Base-by-base conservation (phyloP, 2,888 invertebrate species). In the Eudemis profundana region DNA sequence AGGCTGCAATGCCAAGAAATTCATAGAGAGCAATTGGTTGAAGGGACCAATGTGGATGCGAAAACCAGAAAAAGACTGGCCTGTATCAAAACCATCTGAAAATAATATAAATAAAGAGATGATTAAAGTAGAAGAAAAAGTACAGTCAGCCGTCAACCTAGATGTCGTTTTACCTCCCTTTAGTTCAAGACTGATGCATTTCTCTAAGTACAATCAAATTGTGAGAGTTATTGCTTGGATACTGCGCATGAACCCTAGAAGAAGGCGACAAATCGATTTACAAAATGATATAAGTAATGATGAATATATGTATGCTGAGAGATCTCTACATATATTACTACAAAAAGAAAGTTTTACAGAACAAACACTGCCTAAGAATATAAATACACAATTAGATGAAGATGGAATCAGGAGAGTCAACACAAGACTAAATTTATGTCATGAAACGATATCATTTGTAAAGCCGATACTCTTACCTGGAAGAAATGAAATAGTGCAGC, bases 1-100 rank as follows among this genome's bases (percentile, higher is more conserved):
- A 42, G 66, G 66, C 17, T 61, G 61, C 15, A 21, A 53, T 17
- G 61, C 66, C 1, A 66, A 61, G 38, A 33, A 12, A 0, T 42
- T 61, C 0, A 14, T 61, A 12, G 21, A 44, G 2, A 21, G 15
- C 12, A 49, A 44, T 42, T 66, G 66, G 66, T 61, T 50, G 61
- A 50, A 61, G 21, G 66, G 61, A 8, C 66, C 66, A 10, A 14
- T 4, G n/a, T 66, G 54, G 61, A 42, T 66, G 7, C 15, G n/a
- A 0, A 21, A 21, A 3, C 0, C 7, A 10, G 3, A 29, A 15
- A 14, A 17, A 0, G 2, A 47, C 7, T 66, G 66, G 66, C 66
- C 66, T 3, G n/a, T n/a, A 3, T 66, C 60, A 1, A 3, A 7
- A 2, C 19, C 51, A 23, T 46, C 57, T 17, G 62, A 53, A 14